Evolutionary conservation across 1,140 invertebrate species (phyloP).

Genomic region (Leptinotarsa defecta): DNA sequence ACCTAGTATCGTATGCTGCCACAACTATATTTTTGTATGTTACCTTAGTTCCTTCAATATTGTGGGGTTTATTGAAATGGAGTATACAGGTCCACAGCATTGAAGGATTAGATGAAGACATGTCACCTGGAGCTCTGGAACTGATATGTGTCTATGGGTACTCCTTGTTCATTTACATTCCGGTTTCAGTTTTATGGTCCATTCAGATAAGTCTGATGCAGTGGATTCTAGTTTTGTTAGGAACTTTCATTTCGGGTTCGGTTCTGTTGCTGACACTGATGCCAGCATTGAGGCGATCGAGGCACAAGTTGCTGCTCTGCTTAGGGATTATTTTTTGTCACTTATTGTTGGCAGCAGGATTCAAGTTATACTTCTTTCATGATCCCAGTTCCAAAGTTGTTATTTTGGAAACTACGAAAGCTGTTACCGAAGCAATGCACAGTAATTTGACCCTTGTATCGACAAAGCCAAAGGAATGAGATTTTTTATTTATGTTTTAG

Average conservation of each 20-base stretch:
- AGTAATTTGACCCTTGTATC: too few species aligned
- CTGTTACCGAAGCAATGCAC: too few species aligned
- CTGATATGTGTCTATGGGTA: constrained; percentile 95
- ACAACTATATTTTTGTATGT: constrained; percentile 89
- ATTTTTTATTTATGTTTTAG: too few species aligned
- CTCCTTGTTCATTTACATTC: constrained; percentile 91
- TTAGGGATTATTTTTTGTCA: constrained; percentile 75
- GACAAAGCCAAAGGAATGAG: too few species aligned
- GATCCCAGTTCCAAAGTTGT: constrained; percentile 44
- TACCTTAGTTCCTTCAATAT: constrained; percentile 77
- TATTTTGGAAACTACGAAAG: too few species aligned
- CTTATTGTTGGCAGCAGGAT: constrained; percentile 79
- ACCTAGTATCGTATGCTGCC: constrained; percentile 88
- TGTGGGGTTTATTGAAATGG: constrained; percentile 89
- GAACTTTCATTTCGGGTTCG: constrained; percentile 80
- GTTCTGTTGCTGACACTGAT: constrained; percentile 82
- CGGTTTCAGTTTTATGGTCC: constrained; percentile 91
- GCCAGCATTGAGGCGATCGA: constrained; percentile 73
- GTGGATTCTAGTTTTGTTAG: constrained; percentile 83
- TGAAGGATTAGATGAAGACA: constrained; percentile 62
- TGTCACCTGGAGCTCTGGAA: constrained; percentile 73
- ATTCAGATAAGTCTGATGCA: constrained; percentile 83
- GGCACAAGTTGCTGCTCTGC: constrained; percentile 69
- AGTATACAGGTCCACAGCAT: constrained; percentile 64
- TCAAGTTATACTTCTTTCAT: constrained; percentile 79